Conservation (phyloP, 37 sponge, comb jelly and placozoan genomes). For the Hormiphora californensis region DNA sequence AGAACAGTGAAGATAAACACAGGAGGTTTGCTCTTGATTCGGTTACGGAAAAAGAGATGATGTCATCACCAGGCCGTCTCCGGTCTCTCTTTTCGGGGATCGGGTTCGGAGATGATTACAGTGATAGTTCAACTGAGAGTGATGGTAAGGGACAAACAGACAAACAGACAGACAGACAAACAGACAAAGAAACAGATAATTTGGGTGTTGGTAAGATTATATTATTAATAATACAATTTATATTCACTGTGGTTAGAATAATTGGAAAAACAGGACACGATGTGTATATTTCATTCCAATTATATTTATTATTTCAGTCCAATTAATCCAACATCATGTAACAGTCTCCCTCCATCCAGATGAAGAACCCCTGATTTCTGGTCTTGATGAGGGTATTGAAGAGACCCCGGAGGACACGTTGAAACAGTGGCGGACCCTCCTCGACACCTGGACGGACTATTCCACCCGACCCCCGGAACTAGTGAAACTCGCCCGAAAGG, state of each 20-base stretch:
- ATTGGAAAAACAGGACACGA: too few species aligned
- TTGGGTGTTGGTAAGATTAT: too few species aligned
- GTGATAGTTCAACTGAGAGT: neutral
- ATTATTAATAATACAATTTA: too few species aligned
- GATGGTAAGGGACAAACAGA: slow-evolving; percentile 28
- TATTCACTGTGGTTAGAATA: too few species aligned
- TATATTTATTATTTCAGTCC: too few species aligned
- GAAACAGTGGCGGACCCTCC: neutral
- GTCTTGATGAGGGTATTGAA: neutral
- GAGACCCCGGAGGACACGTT: slow-evolving; percentile 7
- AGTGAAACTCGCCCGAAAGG: slow-evolving; percentile 43
- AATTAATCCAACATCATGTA: too few species aligned
- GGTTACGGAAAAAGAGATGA: neutral
- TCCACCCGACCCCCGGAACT: slow-evolving; percentile 35
- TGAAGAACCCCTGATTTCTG: slow-evolving; percentile 36
- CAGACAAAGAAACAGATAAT: too few species aligned
- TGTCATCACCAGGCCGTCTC: slow-evolving; percentile 20
- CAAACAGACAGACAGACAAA: too few species aligned
- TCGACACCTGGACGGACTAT: slow-evolving; percentile 20
- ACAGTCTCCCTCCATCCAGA: neutral
- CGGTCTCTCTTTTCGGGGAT: slow-evolving; percentile 25
- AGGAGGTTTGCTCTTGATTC: neutral
- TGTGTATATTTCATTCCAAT: too few species aligned
- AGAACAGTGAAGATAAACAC: slow-evolving; percentile 44
- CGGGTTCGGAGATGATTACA: neutral